Conservation (phyloP, 2,113 vertebrate genomes). For the Oryzias woworae region DNA sequence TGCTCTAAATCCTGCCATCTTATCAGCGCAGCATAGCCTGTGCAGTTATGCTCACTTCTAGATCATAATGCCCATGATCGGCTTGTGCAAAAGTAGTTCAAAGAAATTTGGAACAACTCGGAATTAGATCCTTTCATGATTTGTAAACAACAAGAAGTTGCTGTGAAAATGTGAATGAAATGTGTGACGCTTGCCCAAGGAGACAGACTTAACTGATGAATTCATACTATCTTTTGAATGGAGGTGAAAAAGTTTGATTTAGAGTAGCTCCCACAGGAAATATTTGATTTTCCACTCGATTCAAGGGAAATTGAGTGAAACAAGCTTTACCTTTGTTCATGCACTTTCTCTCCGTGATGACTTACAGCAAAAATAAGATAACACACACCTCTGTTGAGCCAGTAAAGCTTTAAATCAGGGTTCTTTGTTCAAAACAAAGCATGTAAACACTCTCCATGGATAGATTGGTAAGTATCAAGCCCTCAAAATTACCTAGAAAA, state of each 20-base stretch:
- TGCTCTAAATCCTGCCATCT: conserved; percentile 37
- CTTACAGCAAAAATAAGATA: neutral
- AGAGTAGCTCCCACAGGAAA: too few species aligned
- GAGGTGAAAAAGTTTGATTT: too few species aligned
- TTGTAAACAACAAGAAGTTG: neutral
- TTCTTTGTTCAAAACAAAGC: neutral
- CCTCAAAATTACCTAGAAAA: too few species aligned
- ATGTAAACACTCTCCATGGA: neutral
- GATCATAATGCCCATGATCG: neutral
- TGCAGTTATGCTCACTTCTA: neutral
- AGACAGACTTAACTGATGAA: too few species aligned
- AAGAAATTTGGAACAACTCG: neutral
- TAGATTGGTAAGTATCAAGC: too few species aligned
- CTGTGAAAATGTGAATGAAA: neutral
- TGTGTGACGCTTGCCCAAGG: neutral
- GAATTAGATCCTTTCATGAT: neutral
- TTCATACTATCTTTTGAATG: too few species aligned
- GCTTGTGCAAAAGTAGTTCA: conserved; percentile 10
- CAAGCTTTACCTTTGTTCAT: too few species aligned
- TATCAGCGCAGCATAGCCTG: conserved; percentile 32
- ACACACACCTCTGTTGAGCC: neutral
- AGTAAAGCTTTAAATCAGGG: neutral
- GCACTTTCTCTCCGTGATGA: too few species aligned
- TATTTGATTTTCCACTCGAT: too few species aligned
- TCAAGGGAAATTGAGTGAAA: too few species aligned